Evolutionary conservation across 2,113 vertebrate genomes (phyloP).

Genomic region (Grammomys dolichurus): DNA sequence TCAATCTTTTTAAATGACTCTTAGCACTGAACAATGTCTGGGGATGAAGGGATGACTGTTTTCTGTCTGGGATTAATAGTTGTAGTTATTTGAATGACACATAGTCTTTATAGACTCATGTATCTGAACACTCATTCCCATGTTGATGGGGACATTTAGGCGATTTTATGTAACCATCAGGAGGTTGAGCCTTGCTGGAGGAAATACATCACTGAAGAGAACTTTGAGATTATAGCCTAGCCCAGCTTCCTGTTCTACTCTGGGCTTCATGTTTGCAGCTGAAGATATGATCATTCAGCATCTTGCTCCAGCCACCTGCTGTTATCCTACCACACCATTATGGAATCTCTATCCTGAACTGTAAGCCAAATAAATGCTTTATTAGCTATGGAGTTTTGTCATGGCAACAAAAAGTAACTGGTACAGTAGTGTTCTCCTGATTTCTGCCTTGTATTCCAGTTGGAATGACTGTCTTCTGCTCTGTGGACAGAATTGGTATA

Average conservation of each 20-base stretch:
- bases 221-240: not conserved
- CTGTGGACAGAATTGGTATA: not conserved
- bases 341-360: not conserved
- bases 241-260: not conserved
- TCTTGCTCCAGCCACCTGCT: not conserved
- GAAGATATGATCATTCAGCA: not conserved
- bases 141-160: not conserved
- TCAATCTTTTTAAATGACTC: not conserved
- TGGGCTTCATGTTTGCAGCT: not conserved
- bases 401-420: not conserved
- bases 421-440: not conserved
- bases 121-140: not conserved
- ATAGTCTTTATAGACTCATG: not conserved
- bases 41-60: not conserved
- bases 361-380: not conserved
- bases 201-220: not conserved
- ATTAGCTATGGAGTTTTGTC: not conserved
- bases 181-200: not conserved
- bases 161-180: not conserved
- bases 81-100: not conserved
- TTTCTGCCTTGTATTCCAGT: not conserved
- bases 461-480: not conserved
- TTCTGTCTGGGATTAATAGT: not conserved
- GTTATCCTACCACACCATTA: not conserved
- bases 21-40: too few species aligned